Conservation (phyloP, 2,888 invertebrate species). For the Hyles lineata region DNA sequence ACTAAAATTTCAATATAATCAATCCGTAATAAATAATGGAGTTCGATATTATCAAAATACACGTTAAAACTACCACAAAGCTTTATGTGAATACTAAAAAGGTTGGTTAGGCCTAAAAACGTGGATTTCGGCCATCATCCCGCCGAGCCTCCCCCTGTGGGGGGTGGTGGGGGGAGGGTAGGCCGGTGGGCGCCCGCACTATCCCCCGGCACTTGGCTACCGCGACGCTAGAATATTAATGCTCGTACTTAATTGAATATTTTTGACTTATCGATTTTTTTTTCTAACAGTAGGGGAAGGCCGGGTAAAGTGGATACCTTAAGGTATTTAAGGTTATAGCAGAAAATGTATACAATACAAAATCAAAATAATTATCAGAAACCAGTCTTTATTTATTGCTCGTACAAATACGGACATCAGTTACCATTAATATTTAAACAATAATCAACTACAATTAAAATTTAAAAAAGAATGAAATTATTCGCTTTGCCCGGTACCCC, state of each 20-base stretch:
- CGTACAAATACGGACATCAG: no score
- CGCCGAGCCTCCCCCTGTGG: slow-evolving; percentile 46
- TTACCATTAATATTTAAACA: no score
- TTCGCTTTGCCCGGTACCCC: no score
- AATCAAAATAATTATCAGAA: no score
- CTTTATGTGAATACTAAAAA: slow-evolving; percentile 76
- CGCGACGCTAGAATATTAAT: slow-evolving; percentile 81
- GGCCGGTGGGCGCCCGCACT: slow-evolving; percentile 60
- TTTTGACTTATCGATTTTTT: slow-evolving; percentile 69
- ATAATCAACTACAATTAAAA: no score
- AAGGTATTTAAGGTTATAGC: no score
- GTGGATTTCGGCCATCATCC: slow-evolving; percentile 70
- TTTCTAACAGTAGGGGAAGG: slow-evolving; percentile 37
- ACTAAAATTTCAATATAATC: slow-evolving; percentile 15
- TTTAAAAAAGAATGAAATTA: no score
- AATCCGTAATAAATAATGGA: slow-evolving; percentile 41
- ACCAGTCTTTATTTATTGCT: no score
- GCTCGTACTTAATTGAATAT: slow-evolving; percentile 76
- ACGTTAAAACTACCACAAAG: slow-evolving; percentile 60
- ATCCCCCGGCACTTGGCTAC: slow-evolving; percentile 78
- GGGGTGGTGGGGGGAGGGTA: slow-evolving; percentile 33
- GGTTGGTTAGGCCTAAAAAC: slow-evolving; percentile 81
- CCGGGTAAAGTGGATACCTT: no score
- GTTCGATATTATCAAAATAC: slow-evolving; percentile 42
- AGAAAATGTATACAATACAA: no score